Evolutionary conservation across 2,113 vertebrate species (phyloP).

Genomic region (Python bivittatus): DNA sequence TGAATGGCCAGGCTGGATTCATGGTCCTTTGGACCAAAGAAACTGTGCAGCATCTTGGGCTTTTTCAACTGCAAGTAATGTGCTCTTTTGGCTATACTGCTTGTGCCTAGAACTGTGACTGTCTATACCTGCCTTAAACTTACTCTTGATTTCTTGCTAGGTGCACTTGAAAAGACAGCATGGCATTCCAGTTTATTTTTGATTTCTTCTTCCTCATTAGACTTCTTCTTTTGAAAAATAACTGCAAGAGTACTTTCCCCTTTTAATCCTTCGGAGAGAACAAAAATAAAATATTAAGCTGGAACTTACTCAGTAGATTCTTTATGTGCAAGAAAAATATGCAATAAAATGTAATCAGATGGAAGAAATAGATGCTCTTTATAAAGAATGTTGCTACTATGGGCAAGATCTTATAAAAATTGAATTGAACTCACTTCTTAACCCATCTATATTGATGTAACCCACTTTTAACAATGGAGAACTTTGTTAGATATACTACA

Average conservation of each 20-base stretch:
- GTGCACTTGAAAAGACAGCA: background rate
- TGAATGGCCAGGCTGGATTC: constrained; percentile 78
- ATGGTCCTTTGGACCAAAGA: constrained; percentile 76
- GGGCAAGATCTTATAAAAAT: background rate
- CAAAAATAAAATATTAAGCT: background rate
- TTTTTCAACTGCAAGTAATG: constrained; percentile 82
- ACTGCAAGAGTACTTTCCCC: background rate
- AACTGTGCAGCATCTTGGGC: constrained; percentile 82
- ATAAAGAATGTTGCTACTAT: background rate
- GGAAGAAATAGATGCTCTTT: background rate
- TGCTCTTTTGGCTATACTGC: background rate
- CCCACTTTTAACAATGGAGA: background rate
- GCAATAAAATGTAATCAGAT: background rate
- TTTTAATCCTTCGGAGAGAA: background rate
- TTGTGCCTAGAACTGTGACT: background rate
- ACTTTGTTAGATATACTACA: background rate
- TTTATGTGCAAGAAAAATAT: background rate
- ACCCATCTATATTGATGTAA: background rate
- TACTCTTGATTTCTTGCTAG: background rate
- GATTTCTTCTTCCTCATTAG: background rate
- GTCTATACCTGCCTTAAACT: background rate
- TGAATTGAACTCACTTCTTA: background rate
- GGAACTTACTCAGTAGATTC: background rate
- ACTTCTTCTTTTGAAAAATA: background rate
- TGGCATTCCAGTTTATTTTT: background rate